phyloP scores from a whole-genome alignment of 1,140 invertebrate species.

The Drosophila nannoptera region DNA sequence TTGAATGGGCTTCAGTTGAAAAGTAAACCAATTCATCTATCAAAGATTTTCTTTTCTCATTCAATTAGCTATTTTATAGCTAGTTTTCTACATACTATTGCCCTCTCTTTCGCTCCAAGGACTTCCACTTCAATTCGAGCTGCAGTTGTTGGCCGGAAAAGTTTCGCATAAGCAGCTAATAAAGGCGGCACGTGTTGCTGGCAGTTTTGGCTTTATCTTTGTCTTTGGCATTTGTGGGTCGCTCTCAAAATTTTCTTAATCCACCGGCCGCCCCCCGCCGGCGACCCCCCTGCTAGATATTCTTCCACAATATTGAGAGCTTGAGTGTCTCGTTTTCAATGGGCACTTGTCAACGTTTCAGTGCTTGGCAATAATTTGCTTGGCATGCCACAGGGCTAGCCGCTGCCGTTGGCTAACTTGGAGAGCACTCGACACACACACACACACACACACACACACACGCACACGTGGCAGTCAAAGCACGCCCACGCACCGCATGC shows the following conservation, averaged over 20 bases:
- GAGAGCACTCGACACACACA: slow-evolving; percentile 50
- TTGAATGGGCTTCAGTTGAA: too few species aligned
- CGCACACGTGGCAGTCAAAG: neutral
- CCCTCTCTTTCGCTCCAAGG: too few species aligned
- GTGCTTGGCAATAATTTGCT: slow-evolving; percentile 49
- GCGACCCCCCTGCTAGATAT: neutral
- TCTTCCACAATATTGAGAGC: slow-evolving; percentile 34
- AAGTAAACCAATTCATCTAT: too few species aligned
- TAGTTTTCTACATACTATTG: too few species aligned
- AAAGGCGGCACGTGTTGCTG: slow-evolving; percentile 18
- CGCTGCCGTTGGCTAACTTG: slow-evolving; percentile 51
- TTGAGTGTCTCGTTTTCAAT: slow-evolving; percentile 44
- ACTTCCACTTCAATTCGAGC: too few species aligned
- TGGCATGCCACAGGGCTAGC: slow-evolving; percentile 48
- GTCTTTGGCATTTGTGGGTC: slow-evolving; percentile 2
- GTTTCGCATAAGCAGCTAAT: slow-evolving; percentile 11
- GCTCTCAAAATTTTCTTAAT: slow-evolving; percentile 14
- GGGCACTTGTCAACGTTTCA: slow-evolving; percentile 62
- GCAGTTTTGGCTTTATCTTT: neutral
- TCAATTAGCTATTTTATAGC: too few species aligned
- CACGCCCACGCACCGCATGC: slow-evolving; percentile 27
- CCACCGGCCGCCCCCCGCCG: neutral
- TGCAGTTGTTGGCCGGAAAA: too few species aligned
- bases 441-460: slow-evolving; percentile 25
- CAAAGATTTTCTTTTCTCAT: too few species aligned